Base-by-base conservation (phyloP, 2,113 vertebrate species). In the Hemibagrus wyckioides region DNA sequence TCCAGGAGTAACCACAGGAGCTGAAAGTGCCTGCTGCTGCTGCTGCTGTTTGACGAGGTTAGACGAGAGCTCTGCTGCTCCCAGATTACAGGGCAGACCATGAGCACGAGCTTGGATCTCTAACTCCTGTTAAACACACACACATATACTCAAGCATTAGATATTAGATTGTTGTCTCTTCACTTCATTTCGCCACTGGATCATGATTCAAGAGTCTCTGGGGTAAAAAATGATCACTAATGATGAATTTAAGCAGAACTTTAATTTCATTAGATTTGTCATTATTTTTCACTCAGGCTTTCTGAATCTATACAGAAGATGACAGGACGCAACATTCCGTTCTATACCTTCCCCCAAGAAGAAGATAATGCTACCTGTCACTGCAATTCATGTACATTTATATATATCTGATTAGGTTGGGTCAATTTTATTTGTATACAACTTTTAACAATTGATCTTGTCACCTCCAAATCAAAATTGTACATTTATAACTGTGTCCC, bases 81-180 rank as follows among this genome's bases (percentile, higher is more conserved):
- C 95, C 89, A 96, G 89, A 0, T 96, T 94, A 90, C 93, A 93
- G 80, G 97, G 97, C 75, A 99, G 95, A 73, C 98, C 97, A 0
- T 99, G 97, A 39, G 97, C 97, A 79, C 96, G 96, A 15, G 97
- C 98, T 90, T 99, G 98, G 88, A 98, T 97, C 94, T 99, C 98
- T 89, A 99, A 94, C 91, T 99, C 98, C 98, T 99, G 93, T 48
- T 82, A 92, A 44, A 63, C 6, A 77, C 73, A 77, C 73, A 77
- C 13, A 90, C 14, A 85, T 63, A 79, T n/a, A 3, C 19, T n/a
- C 39, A 61, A 21, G n/a, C 23, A 54, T 54, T 36, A 17, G 19
- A 84, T 56, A 56, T 71, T 30, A 84, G 44, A 13, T 52, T 1
- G 14, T 57, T 25, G 10, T 59, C 23, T 39, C 30, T 80, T 80